These are phyloP conservation scores for Iselma pallidipennis DNA, from an alignment of 2,888 invertebrate species.

Conservation along the genomic window DNA sequence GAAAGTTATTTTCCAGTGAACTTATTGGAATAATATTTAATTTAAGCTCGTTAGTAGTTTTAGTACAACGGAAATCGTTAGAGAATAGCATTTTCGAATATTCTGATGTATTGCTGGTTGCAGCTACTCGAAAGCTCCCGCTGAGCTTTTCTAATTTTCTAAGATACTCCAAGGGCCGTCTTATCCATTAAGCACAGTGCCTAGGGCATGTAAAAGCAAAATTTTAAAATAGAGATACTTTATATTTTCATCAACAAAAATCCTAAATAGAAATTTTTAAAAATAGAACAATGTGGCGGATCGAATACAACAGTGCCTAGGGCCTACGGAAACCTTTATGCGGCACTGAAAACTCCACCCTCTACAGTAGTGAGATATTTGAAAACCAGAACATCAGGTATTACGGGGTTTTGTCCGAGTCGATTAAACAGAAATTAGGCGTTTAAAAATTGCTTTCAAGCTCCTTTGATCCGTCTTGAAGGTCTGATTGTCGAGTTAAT, in stretches of 20 bases:
- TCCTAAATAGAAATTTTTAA: neutral
- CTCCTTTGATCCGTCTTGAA: neutral
- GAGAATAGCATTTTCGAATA: neutral
- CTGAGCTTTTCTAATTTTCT: too few relatives aligned
- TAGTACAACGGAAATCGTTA: neutral
- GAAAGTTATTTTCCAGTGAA: constrained; percentile 24
- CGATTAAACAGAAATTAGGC: neutral
- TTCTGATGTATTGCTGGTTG: neutral
- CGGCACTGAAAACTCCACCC: too few relatives aligned
- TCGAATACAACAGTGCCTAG: too few relatives aligned
- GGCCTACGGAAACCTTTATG: too few relatives aligned
- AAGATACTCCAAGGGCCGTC: too few relatives aligned
- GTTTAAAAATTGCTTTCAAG: neutral
- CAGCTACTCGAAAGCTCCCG: neutral
- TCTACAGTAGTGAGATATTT: too few relatives aligned
- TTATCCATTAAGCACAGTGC: too few relatives aligned
- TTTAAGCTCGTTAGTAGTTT: neutral
- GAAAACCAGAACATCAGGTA: too few relatives aligned
- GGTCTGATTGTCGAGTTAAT: neutral
- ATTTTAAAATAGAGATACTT: too few relatives aligned
- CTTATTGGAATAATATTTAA: neutral
- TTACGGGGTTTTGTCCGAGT: neutral
- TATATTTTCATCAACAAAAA: neutral
- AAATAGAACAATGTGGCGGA: too few relatives aligned
- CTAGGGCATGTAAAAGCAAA: too few relatives aligned